Evolutionary conservation across 2,113 vertebrate species (phyloP).

Genomic region (Carlito syrichta): DNA sequence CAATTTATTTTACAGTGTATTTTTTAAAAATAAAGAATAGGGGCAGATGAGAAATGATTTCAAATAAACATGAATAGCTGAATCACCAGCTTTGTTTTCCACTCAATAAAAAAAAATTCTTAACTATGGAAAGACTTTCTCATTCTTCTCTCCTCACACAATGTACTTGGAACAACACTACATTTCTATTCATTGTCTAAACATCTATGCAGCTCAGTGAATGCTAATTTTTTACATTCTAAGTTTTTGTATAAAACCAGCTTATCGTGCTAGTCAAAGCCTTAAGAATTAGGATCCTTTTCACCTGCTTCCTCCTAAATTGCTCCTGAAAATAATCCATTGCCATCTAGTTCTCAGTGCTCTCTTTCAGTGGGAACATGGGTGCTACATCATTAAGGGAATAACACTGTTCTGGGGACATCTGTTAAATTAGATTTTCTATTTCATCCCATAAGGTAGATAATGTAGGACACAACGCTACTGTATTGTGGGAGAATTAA

Average conservation of each 20-base stretch:
- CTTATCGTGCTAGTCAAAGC: slow-evolving; percentile 64
- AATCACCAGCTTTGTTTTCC: slow-evolving; percentile 45
- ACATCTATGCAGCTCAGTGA: slow-evolving; percentile 69
- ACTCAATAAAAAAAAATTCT: slow-evolving; percentile 39
- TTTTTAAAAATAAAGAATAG: slow-evolving; percentile 57
- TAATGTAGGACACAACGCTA: slow-evolving; percentile 26
- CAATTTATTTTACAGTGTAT: neutral
- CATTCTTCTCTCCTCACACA: neutral
- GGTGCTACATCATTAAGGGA: slow-evolving; percentile 57
- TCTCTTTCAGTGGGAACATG: slow-evolving; percentile 62
- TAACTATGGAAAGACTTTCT: slow-evolving; percentile 7
- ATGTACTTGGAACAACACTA: neutral
- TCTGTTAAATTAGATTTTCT: slow-evolving; percentile 66
- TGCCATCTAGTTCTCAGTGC: slow-evolving; percentile 55
- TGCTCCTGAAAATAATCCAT: slow-evolving; percentile 76
- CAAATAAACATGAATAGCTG: slow-evolving; percentile 5
- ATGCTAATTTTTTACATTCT: slow-evolving; percentile 75
- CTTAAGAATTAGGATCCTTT: slow-evolving; percentile 66
- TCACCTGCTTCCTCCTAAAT: slow-evolving; percentile 63
- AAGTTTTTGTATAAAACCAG: slow-evolving; percentile 55
- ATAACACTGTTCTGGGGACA: slow-evolving; percentile 54
- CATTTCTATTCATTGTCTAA: slow-evolving; percentile 70
- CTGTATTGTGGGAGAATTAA: slow-evolving; percentile 15
- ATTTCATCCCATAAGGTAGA: neutral
- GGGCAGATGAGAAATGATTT: slow-evolving; percentile 56